Evolutionary conservation across 2,888 invertebrate species (phyloP), one percentile per base, ranked within the genome.

Genomic region (Carterocephalus palaemon): DNA sequence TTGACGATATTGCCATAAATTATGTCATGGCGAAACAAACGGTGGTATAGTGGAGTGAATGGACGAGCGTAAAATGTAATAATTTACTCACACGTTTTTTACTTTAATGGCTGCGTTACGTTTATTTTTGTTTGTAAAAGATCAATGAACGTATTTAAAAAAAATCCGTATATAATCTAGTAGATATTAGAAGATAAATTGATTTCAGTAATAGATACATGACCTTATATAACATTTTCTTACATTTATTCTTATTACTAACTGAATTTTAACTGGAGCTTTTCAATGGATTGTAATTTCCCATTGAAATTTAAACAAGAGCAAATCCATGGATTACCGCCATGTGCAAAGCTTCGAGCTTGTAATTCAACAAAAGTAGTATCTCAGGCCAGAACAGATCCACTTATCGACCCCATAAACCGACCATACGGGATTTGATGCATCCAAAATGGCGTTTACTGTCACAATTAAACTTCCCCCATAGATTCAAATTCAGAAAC

Each of bases 391-490:
- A 28, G 26, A 17, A 28, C 34, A 10, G 26, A 34, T 22, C 42
- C 28, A 28, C 20, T 36, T 28, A 29, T 5, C n/a, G n/a, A 16
- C 28, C 31, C 43, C 20, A 34, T n/a, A 19, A 37, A 40, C 31
- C 39, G 10, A 36, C 43, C 43, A 29, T 36, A 79, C 75, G 56
- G 72, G 77, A 73, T 77, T 70, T 64, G 63, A 61, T 63, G 70
- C 63, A 74, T 79, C 66, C 80, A 85, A 86, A 77, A 84, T 83
- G 80, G 82, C 85, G 83, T 75, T 79, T 77, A 73, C 67, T 67
- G 64, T 67, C 59, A 80, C 83, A 81, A 84, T 84, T 84, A 83
- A 77, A 75, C 70, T 73, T 79, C 82, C 84, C 85, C 80, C 65
- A 70, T 72, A 70, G 72, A 75, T 74, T 77, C 70, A 74, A 72